phyloP scores from a whole-genome alignment of 2,113 vertebrate genomes.

The Dasyurus viverrinus region DNA sequence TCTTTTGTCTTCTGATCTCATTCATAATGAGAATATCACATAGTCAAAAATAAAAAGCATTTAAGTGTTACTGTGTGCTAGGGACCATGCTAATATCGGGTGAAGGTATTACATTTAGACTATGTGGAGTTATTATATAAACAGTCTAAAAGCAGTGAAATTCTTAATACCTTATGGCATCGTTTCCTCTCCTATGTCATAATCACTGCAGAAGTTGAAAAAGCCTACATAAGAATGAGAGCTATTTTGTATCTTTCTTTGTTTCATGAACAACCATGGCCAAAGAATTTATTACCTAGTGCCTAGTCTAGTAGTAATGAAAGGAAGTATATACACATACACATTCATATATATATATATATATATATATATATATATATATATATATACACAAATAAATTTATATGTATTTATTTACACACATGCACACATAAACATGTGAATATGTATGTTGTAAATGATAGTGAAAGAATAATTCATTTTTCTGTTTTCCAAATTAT shows the following conservation, averaged over 20 bases:
- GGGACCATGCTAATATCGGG: neutral
- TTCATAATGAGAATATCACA: neutral
- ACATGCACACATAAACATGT: no score
- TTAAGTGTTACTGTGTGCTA: neutral
- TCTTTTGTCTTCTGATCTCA: neutral
- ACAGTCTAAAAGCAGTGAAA: neutral
- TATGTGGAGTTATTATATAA: neutral
- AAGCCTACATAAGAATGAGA: neutral
- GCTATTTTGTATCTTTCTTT: neutral
- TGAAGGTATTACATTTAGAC: neutral
- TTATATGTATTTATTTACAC: no score
- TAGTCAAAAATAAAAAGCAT: neutral
- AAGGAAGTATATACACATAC: neutral
- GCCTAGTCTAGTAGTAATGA: neutral
- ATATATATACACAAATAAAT: no score
- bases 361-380: neutral
- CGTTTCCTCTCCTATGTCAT: neutral
- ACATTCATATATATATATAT: neutral
- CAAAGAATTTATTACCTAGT: neutral
- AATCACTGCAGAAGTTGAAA: neutral
- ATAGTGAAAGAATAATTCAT: neutral
- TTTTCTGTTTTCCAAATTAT: neutral
- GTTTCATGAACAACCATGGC: neutral
- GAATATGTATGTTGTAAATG: neutral
- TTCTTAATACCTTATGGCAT: neutral